Evolutionary conservation across 2,113 vertebrate genomes (phyloP), one percentile per base, ranked within the genome.

Genomic region (Calypte anna): DNA sequence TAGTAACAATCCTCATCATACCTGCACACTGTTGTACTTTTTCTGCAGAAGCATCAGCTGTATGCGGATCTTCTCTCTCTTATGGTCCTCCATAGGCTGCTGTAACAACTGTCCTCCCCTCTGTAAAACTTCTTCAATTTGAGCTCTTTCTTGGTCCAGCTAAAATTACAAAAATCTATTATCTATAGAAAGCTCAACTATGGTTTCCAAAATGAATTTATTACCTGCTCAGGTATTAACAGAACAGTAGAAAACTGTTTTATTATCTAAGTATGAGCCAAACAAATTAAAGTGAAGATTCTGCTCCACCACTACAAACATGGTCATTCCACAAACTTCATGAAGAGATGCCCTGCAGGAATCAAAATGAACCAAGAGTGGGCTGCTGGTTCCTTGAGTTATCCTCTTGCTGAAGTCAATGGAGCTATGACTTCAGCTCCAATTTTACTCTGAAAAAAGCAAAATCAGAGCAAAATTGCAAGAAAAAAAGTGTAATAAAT

Each of bases 131-230:
- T 98, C 98, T 96, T 99, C 99, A 72, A 99, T 97, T 22, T 97
- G 97, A 80, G 98, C 98, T 96, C 98, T 98, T 91, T 99, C 98
- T 93, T 99, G 98, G 85, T 99, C 98, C 98, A 99, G 50, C 99
- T 99, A 96, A 87, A 97, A 79, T 79, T 75, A 95, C 19, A 96
- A 25, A 91, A 86, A 17, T 17, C 61, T 53, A 5, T 96, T 73
- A 91, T 8, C 28, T 70, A 77, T 22, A 77, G 46, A 68, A 68
- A 86, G 24, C 11, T 72, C 38, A 62, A 27, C 31, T 62, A 44
- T 9, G 3, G 13, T 24, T 86, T 92, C n/a, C 19, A 46, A 33
- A 82, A 61, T 18, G 0, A 31, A 61, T 67, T 38, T 83, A n/a
- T 51, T 62, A 94, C 13, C 23, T 48, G 4, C 14, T 84, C 36